Evolutionary conservation across 2,797 vertebrate species (phyloP).

Genomic region (Mastacembelus armatus): DNA sequence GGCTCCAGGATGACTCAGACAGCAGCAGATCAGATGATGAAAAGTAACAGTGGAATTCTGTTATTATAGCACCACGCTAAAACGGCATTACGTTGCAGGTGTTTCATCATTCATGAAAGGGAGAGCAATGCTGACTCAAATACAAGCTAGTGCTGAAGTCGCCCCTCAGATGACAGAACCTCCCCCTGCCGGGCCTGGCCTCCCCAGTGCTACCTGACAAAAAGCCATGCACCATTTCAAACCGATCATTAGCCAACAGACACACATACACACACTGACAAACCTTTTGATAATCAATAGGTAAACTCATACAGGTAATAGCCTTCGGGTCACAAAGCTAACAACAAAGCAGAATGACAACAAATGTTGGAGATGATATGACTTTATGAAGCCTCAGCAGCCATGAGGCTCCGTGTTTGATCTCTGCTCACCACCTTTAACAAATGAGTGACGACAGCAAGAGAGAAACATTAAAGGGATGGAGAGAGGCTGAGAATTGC

Average conservation of each 20-base stretch:
- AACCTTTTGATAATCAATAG: constrained; percentile 32
- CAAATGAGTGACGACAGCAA: constrained; percentile 39
- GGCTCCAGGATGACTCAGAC: constrained; percentile 19
- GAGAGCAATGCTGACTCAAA: constrained; percentile 26
- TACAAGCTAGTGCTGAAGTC: constrained; percentile 4
- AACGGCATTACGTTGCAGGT: constrained; percentile 20
- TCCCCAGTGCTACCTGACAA: constrained; percentile 1
- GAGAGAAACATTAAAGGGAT: constrained; percentile 48
- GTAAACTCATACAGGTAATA: constrained; percentile 25
- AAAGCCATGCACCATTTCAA: constrained; percentile 34
- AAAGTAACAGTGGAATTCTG: constrained; percentile 20
- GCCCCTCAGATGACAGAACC: constrained; percentile 5
- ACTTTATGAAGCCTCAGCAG: constrained; percentile 26
- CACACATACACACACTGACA: constrained; percentile 3
- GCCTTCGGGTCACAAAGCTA: constrained; percentile 18
- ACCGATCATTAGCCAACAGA: constrained; percentile 17
- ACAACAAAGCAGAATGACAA: constrained; percentile 50
- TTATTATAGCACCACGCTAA: constrained; percentile 14
- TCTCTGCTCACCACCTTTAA: constrained; percentile 34
- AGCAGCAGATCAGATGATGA: constrained; percentile 21
- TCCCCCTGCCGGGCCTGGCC: neutral
- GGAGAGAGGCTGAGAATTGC: constrained; percentile 37
- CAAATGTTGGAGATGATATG: constrained; percentile 11
- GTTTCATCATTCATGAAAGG: constrained; percentile 26
- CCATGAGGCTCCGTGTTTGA: constrained; percentile 48